Evolutionary conservation across 1,140 invertebrate genomes (phyloP).

Genomic region (Euschistus heros): DNA sequence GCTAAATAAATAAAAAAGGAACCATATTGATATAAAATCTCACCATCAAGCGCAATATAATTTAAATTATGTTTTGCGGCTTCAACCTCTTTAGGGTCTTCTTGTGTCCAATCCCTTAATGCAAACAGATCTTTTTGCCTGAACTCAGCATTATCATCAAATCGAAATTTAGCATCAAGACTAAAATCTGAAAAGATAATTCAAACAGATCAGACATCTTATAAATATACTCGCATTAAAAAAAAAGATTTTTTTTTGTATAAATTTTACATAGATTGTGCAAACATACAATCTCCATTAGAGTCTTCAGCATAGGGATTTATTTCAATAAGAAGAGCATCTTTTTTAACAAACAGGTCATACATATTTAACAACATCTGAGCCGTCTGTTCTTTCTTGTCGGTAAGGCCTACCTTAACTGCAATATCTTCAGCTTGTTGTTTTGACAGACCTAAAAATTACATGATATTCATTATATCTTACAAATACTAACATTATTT

Average conservation of each 20-base stretch:
- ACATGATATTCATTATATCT: not conserved
- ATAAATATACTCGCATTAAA: too few species aligned
- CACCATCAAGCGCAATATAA: conserved; percentile 93
- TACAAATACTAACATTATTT: too few species aligned
- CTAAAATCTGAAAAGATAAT: conserved; percentile 62
- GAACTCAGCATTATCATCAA: conserved; percentile 93
- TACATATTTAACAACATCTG: conserved; percentile 81
- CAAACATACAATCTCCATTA: conserved; percentile 61
- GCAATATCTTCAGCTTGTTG: conserved; percentile 66
- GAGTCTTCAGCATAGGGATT: conserved; percentile 95
- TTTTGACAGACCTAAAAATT: conserved; percentile 48
- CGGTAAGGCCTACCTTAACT: conserved; percentile 68
- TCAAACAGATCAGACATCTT: not conserved
- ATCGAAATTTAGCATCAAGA: conserved; percentile 87
- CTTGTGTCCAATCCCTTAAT: conserved; percentile 79
- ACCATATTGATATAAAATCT: conserved; percentile 28
- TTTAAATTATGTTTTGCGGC: conserved; percentile 88
- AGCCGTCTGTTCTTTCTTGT: conserved; percentile 58
- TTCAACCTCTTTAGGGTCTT: conserved; percentile 87
- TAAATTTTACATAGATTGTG: too few species aligned
- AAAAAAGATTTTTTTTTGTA: too few species aligned
- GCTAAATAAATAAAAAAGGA: too few species aligned
- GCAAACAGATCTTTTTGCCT: conserved; percentile 85
- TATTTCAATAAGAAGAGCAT: conserved; percentile 88
- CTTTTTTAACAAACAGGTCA: conserved; percentile 78